Evolutionary conservation across 2,888 invertebrate species (phyloP), one percentile per base, ranked within the genome.

Genomic region (Diarsia brunnea): DNA sequence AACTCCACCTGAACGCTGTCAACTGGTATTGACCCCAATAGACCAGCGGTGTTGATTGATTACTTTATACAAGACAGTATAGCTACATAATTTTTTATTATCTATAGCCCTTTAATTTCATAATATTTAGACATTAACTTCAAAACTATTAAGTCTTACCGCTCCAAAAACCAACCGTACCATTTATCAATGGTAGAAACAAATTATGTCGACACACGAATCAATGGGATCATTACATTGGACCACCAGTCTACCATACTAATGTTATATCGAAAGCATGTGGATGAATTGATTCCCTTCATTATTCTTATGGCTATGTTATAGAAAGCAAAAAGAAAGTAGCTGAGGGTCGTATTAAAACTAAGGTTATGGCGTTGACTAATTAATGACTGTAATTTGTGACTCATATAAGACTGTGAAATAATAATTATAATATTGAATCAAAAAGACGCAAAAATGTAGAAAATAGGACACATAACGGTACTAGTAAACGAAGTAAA

Each of bases 181-280:
- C 73, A 67, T 76, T 51, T 49, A 72, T 81, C 74, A 85, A 77
- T 75, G 19, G 27, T 72, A 53, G 61, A 70, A 79, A 63, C 63
- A 63, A 43, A 43, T 69, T n/a, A 58, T 82, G 66, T 77, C 55
- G 61, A 74, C 74, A 70, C 55, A 67, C 76, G 69, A 81, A 82
- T 85, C 74, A 84, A 85, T 82, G 77, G 53, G 31, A 65, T 84
- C 77, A 82, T 85, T 82, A 85, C n/a, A 70, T 73, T 61, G 72
- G 71, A 71, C 65, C 69, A 72, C 73, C 73, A 68, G 66, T 65
- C 51, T 61, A 74, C 70, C 60, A 61, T 63, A 73, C 27, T 47
- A 47, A 69, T 60, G 16, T 64, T 65, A 61, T 43, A 77, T 72
- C 49, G 47, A 19, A 72, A 64, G 67, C 70, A 84, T 63, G 64